Conservation (phyloP, 2,888 invertebrate species). For the Ommatoiulus sabulosus region DNA sequence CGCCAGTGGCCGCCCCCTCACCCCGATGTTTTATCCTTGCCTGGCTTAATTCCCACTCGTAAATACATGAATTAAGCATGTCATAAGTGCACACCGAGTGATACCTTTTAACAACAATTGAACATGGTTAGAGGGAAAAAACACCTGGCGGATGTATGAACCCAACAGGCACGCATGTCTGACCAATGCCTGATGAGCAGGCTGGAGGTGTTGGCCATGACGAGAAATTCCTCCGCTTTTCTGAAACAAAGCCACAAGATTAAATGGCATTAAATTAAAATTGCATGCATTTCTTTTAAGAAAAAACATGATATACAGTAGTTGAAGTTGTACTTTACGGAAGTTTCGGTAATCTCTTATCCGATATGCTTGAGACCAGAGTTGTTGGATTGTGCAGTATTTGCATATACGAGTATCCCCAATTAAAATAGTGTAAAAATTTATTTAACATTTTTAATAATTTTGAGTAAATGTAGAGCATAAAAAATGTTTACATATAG, state of each 20-base stretch:
- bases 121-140: background rate
- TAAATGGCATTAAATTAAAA: background rate
- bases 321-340: too few species aligned
- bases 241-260: background rate
- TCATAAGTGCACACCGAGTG: constrained; percentile 34
- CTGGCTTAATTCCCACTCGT: constrained; percentile 9
- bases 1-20: background rate
- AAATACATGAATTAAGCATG: constrained; percentile 34
- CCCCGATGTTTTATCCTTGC: background rate
- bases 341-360: too few species aligned
- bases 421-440: too few species aligned
- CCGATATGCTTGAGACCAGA: too few species aligned
- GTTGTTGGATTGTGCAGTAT: too few species aligned
- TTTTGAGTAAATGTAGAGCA: too few species aligned
- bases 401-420: too few species aligned
- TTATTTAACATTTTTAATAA: too few species aligned
- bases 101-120: constrained; percentile 34
- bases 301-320: background rate
- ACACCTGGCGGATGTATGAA: constrained; percentile 5
- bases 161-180: background rate
- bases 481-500: too few species aligned
- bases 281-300: background rate
- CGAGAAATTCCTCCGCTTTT: background rate
- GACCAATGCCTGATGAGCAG: background rate
- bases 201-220: background rate